Evolutionary conservation across 2,888 invertebrate species (phyloP), one percentile per base, ranked within the genome.

Genomic region (Pasiphila rectangulata): DNA sequence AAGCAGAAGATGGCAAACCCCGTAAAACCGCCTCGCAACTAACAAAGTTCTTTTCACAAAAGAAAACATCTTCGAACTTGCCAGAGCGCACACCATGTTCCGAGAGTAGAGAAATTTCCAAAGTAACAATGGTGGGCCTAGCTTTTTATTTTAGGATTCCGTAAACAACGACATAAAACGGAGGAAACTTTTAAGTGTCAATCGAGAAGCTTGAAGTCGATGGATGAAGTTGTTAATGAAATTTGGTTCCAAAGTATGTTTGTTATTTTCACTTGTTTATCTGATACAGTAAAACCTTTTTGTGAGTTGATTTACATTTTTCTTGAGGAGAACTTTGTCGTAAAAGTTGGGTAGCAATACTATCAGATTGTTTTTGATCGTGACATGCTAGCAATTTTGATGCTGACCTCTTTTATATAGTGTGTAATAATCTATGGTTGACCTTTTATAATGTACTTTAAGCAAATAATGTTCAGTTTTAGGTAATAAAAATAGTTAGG

Each of bases 91-190:
- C 50, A 20, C 24, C 43, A 27, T 49, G 43, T 46, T 49, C 40
- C 51, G 39, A 47, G 40, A 46, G 40, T 44, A 43, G 42, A 43
- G 5, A 46, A 54, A 48, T 46, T 55, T 54, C 46, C 47, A 42
- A 47, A 57, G 55, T 46, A 42, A 56, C 54, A 56, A 54, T 51
- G 44, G 48, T 36, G 5, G 27, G 32, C 13, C 51, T 45, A 42
- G 41, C 44, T 55, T 48, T 48, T 52, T 53, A 50, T 53, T 50
- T 57, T 50, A 54, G 56, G 23, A 50, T 54, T 56, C 56, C 56
- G 56, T 55, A 51, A 54, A 51, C 53, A 57, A 47, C 40, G 37
- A 32, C 40, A 53, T 57, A 55, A 57, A 57, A 47, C 30, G 21
- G 6, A 42, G 29, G 46, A 46, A 57, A 56, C 51, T 57, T 53